Base-by-base conservation (phyloP, 2,888 invertebrate genomes). In the Brachynemurus nebulosus region DNA sequence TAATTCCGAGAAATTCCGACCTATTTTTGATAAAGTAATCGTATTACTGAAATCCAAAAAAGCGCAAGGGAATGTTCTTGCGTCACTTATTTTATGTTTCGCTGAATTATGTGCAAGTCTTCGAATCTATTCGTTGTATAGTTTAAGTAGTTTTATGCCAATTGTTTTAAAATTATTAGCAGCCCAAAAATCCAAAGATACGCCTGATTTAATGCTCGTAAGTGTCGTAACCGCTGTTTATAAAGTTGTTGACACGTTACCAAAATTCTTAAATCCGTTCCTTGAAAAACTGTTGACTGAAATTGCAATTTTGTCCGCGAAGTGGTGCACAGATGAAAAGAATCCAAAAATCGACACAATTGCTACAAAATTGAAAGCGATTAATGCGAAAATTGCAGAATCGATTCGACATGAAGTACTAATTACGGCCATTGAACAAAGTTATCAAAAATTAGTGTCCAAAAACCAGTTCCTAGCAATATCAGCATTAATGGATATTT, bases 181-280 rank as follows among this genome's bases (percentile, higher is more conserved):
- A 53, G 68, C 64, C 11, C 75, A 80, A 48, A 72, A 77, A 12
- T 69, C 74, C 49, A 66, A 69, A 6, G 70, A 72, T 47, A 68
- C 69, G 1, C 74, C 79, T 1, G 76, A 78, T 52, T 54, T 78
- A 16, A 64, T 78, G 0, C 61, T 82, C n/a, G 59, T 82, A 14
- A 84, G 86, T 59, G 75, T 82, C 5, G 72, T 90, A 2, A 84
- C 86, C 2, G 80, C 86, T 0, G 65, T 90, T 23, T 78, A 83
- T 47, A 89, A 88, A 62, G 76, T 93, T 33, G 74, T 91, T 4
- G 85, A 86, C 57, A 79, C 81, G 19, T 61, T 93, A 34, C 80
- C 88, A 0, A 68, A 83, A 30, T 95, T 93, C 60, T 61, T 95
- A 50, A 90, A 88, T 48, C 86, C 89, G 0, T 91, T 91, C 62